Evolutionary conservation across 1,140 invertebrate genomes (phyloP).

Genomic region (Cydia fagiglandana): DNA sequence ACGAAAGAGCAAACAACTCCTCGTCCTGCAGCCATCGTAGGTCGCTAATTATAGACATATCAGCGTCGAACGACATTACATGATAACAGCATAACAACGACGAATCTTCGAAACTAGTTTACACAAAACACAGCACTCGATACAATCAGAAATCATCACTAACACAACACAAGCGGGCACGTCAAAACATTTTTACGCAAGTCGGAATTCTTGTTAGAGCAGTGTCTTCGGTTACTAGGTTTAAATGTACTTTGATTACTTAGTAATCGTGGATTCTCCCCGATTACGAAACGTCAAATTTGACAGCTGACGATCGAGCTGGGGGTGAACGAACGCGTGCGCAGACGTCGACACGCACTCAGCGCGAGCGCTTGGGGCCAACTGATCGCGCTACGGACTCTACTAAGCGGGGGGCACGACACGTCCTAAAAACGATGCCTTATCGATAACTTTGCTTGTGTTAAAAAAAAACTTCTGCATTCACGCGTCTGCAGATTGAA

Average conservation of each 20-base stretch:
- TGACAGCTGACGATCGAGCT: conserved; percentile 70
- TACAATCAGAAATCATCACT: conserved; percentile 50
- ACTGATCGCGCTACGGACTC: conserved; percentile 44
- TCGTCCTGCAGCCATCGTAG: conserved; percentile 75
- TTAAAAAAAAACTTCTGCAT: conserved; percentile 42
- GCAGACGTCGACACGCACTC: conserved; percentile 53
- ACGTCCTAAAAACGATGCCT: conserved; percentile 61
- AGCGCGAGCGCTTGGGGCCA: conserved; percentile 54
- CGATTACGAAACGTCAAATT: conserved; percentile 64
- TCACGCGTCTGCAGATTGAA: conserved; percentile 43
- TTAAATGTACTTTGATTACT: conserved; percentile 22
- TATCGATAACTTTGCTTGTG: conserved; percentile 62
- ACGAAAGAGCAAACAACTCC: conserved; percentile 70
- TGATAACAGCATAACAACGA: conserved; percentile 53
- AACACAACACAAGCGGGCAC: conserved; percentile 52
- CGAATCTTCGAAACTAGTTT: conserved; percentile 26
- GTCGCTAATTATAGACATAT: conserved; percentile 78
- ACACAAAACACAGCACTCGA: conserved; percentile 50
- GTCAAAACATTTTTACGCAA: conserved; percentile 51
- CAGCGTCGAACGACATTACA: conserved; percentile 74
- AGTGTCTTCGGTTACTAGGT: conserved; percentile 35
- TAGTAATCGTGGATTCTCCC: conserved; percentile 15
- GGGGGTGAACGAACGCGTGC: conserved; percentile 67
- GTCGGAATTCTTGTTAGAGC: conserved; percentile 52
- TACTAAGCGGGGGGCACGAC: conserved; percentile 61